Conservation (phyloP, 1,140 invertebrate species). For the Artemia franciscana region DNA sequence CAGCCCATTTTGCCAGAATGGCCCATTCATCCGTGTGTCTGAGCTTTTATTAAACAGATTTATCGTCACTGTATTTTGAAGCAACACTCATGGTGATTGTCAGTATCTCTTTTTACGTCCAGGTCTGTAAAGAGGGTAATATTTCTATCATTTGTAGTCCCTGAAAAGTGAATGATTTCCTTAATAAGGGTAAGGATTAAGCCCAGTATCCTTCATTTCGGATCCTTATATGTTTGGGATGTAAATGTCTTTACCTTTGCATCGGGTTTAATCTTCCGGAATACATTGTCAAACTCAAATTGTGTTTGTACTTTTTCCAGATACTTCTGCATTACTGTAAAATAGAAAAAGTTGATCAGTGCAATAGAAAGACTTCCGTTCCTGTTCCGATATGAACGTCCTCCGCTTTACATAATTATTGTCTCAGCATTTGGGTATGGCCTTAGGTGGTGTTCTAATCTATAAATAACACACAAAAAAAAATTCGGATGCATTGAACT, state of each 20-base stretch:
- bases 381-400: conserved; percentile 18
- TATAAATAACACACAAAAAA: no score
- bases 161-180: neutral
- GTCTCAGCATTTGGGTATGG: conserved; percentile 4
- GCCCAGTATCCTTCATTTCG: neutral
- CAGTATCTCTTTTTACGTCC: neutral
- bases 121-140: neutral
- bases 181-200: neutral
- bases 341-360: conserved; percentile 13
- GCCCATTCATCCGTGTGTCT: neutral
- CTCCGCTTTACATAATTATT: conserved; percentile 15
- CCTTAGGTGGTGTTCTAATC: no score
- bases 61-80: neutral
- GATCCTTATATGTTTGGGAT: neutral
- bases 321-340: conserved; percentile 19
- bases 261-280: conserved; percentile 12
- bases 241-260: neutral
- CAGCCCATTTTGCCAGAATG: neutral
- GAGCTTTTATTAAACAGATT: neutral
- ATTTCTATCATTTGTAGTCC: neutral
- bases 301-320: conserved; percentile 19
- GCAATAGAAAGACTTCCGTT: conserved; percentile 17
- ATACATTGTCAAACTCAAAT: conserved; percentile 19
- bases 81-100: neutral
- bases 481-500: no score